Base-by-base conservation (phyloP, 2,113 vertebrate species). In the Albula glossodonta region DNA sequence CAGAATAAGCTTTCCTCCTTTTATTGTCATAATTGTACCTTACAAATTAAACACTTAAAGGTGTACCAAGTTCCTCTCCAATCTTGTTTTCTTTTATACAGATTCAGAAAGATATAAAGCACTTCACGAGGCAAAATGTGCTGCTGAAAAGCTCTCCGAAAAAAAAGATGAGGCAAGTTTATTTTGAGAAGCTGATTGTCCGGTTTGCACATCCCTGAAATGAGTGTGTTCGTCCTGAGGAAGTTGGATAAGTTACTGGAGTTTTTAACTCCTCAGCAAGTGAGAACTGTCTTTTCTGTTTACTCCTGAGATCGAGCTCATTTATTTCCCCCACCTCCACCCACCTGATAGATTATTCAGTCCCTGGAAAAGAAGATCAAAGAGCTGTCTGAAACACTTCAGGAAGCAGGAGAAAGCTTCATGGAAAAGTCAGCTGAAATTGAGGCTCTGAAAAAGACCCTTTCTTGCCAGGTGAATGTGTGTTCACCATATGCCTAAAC, bases 141-240 rank as follows among this genome's bases (percentile, higher is more conserved):
- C 89, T 4, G 13, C 94, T 2, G 94, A 96, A 90, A 92, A 91
- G 25, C 92, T 96, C 10, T 96, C 96, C 84, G 91, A 93, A 83
- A 94, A 97, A 51, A 97, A 96, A 87, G 96, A 97, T 83, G 91
- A 97, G 96, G 97, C 97, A 96, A 2, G 0, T n/a, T 4, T 74
- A 41, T 2, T 66, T 66, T 83, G 41, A 49, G 51, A 5, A 53
- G 13, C 7, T 81, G 12, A 48, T 0, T 2, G 41, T 49, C 25
- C 9, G 17, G n/a, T 11, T 15, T 17, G 3, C 74, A 10, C n/a
- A 6, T 86, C 2, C 5, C 13, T 19, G 17, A 51, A 0, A 48
- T 13, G 22, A 53, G 0, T 83, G 57, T 7, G 50, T 1, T 53
- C n/a, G 13, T 41, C 22, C 7, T n/a, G 6, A 15, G 15, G 25